Conservation (phyloP, 2,113 vertebrate species). For the Anseranas semipalmata region DNA sequence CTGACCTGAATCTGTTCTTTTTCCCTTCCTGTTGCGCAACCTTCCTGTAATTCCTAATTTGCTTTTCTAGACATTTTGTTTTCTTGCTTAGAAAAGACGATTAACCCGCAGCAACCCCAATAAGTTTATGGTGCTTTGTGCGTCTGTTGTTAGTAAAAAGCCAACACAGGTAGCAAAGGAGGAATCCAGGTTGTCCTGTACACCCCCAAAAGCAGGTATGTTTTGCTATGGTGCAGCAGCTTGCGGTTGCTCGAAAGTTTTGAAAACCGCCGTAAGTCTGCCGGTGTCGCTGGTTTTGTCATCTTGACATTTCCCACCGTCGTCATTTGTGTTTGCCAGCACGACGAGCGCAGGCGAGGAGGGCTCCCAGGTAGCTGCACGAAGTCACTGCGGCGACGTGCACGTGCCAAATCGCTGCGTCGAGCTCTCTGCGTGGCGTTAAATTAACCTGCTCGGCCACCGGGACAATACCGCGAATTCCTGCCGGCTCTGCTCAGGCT, state of each 20-base stretch:
- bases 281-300: no score
- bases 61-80: not conserved
- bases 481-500: not conserved
- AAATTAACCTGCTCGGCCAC: not conserved
- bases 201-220: not conserved
- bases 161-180: not conserved
- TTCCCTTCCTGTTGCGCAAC: not conserved
- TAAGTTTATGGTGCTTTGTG: not conserved
- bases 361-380: not conserved
- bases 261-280: not conserved
- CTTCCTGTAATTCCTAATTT: constrained; percentile 1
- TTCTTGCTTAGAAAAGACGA: not conserved
- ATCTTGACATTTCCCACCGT: not conserved
- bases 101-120: not conserved
- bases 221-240: rapidly evolving
- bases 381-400: not conserved
- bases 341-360: not conserved
- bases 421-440: not conserved
- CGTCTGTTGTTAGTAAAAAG: not conserved
- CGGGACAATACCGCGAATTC: not conserved
- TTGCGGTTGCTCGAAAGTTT: not conserved
- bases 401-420: not conserved
- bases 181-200: not conserved
- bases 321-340: not conserved
- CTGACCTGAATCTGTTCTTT: constrained; percentile 10